A percentile compares a stretch with the other conserved stretches of the same genome.
phyloP scores from a whole-genome alignment of 2,113 vertebrate species.

The Pelmatolapia mariae region DNA sequence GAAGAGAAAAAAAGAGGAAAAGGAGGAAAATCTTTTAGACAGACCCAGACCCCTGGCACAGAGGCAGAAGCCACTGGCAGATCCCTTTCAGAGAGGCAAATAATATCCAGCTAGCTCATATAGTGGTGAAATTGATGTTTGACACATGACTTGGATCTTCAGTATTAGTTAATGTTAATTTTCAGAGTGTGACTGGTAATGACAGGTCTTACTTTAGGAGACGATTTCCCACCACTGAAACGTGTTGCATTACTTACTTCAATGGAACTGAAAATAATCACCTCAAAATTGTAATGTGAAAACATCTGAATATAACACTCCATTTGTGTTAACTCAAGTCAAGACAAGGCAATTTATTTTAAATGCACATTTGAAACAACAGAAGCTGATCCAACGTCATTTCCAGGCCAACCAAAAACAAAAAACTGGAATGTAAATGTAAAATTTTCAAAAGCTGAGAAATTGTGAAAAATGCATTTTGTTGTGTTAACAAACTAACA shows the following conservation, averaged over 20 bases:
- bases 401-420: not conserved
- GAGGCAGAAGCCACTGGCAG: not conserved
- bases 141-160: not conserved
- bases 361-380: not conserved
- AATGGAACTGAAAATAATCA: not conserved
- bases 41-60: not conserved
- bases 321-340: accelerated
- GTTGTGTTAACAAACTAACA: not conserved
- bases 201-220: not conserved
- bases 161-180: not conserved
- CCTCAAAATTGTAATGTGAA: not conserved
- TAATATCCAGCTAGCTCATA: not conserved
- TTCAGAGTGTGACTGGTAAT: not conserved
- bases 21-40: not conserved
- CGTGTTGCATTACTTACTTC: not conserved
- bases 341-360: not conserved
- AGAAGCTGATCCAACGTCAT: not conserved
- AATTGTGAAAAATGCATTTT: not conserved
- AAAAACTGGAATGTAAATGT: not conserved
- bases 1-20: not conserved
- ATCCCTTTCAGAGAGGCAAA: not conserved
- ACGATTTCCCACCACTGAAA: not conserved
- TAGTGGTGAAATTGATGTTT: not conserved
- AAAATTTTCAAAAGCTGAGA: not conserved
- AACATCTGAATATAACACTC: not conserved